Percentiles rank a stretch among this genome's conserved stretches.
Evolutionary conservation across 2,888 invertebrate genomes (phyloP).

Genomic region (Drosophila paracracens): DNA sequence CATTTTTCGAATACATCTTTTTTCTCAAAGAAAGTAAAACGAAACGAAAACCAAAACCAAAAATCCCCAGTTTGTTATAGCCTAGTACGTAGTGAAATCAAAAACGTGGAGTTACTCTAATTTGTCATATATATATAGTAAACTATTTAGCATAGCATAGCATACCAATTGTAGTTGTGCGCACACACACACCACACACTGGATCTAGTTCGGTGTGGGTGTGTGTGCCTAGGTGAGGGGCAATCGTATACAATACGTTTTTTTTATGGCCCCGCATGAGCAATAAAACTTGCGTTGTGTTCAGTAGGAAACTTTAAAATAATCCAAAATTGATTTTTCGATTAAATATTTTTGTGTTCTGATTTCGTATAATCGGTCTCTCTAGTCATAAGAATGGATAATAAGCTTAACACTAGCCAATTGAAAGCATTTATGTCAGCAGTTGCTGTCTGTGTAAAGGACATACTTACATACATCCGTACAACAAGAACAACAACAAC

Average conservation of each 20-base stretch:
- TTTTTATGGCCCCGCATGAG: conserved; percentile 22
- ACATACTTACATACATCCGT: conserved; percentile 31
- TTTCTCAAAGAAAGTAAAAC: conserved; percentile 74
- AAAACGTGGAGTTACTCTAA: conserved; percentile 63
- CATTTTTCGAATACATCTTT: conserved; percentile 44
- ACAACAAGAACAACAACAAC: not conserved
- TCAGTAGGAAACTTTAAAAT: conserved; percentile 51
- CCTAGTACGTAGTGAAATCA: conserved; percentile 51
- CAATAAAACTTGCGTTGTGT: conserved; percentile 70
- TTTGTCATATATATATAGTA: conserved; percentile 47
- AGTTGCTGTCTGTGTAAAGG: conserved; percentile 55
- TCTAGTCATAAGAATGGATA: conserved; percentile 54
- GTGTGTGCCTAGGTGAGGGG: conserved; percentile 8
- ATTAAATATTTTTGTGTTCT: conserved; percentile 1
- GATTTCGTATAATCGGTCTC: conserved; percentile 28
- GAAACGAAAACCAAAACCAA: not conserved
- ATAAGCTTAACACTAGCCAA: conserved; percentile 77
- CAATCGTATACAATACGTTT: conserved; percentile 54
- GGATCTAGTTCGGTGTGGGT: conserved; percentile 45
- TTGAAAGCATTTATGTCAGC: conserved; percentile 68
- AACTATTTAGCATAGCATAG: conserved; percentile 28
- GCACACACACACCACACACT: conserved; percentile 22
- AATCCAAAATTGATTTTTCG: conserved; percentile 13
- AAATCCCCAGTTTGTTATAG: conserved; percentile 50
- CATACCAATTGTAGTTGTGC: conserved; percentile 42